Percentiles rank a stretch among this genome's conserved stretches.
Conservation (phyloP, 2,888 invertebrate genomes). For the Latrodectus hesperus region DNA sequence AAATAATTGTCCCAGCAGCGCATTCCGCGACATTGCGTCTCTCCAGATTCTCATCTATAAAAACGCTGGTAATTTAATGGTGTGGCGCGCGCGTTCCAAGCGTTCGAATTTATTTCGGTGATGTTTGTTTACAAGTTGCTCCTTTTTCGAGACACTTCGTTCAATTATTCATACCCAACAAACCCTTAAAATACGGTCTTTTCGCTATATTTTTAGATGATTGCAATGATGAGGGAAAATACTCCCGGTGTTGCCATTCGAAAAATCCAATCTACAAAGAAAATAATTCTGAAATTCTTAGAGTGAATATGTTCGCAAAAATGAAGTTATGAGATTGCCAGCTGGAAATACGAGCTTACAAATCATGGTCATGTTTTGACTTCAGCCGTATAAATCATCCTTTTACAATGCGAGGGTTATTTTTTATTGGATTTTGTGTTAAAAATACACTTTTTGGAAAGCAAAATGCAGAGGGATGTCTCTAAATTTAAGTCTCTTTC, state of each 20-base stretch:
- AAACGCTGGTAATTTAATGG: not conserved
- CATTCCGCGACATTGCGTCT: not conserved
- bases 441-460: too few species aligned
- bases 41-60: not conserved
- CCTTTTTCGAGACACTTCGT: not conserved
- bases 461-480: too few species aligned
- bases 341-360: too few species aligned
- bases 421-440: too few species aligned
- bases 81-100: slow-evolving; percentile 1
- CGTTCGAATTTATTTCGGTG: not conserved
- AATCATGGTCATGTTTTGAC: too few species aligned
- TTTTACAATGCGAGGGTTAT: too few species aligned
- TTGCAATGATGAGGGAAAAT: not conserved
- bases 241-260: not conserved
- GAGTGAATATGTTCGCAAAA: too few species aligned
- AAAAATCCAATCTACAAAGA: too few species aligned
- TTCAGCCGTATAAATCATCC: too few species aligned
- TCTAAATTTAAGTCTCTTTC: too few species aligned
- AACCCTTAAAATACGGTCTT: not conserved
- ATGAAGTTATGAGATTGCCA: too few species aligned
- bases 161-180: not conserved
- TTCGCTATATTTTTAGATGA: not conserved
- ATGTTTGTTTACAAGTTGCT: not conserved
- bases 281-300: too few species aligned
- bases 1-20: not conserved